These are phyloP conservation scores for Pimephales promelas DNA, from an alignment of 2,113 vertebrate genomes.

Conservation along the genomic window DNA sequence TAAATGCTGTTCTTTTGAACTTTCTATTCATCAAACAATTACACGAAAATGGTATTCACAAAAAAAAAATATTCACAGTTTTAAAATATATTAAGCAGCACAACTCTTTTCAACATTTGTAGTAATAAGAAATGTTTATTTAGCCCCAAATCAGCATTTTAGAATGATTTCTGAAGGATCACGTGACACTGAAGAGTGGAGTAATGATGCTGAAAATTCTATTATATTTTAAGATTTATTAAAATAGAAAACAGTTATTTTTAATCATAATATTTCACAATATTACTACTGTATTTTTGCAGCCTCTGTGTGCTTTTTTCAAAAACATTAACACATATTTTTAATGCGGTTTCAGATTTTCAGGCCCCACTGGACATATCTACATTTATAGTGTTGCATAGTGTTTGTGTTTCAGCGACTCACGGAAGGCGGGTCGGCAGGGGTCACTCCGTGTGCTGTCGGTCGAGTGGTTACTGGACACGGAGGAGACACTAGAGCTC, in stretches of 20 bases:
- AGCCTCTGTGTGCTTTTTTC: too few relatives aligned
- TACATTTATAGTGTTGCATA: background rate
- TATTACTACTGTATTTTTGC: too few relatives aligned
- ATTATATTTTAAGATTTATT: too few relatives aligned
- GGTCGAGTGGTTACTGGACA: conserved; percentile 85
- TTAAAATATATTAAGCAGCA: background rate
- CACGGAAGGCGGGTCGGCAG: conserved; percentile 82
- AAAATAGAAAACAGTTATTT: too few relatives aligned
- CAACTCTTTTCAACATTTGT: background rate
- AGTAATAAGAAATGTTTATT: background rate
- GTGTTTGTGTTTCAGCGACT: conserved; percentile 68
- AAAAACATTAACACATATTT: background rate
- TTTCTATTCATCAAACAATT: background rate
- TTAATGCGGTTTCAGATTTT: background rate
- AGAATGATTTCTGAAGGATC: too few relatives aligned
- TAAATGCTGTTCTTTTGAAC: background rate
- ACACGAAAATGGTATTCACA: background rate
- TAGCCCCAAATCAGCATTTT: background rate
- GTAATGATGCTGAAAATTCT: too few relatives aligned
- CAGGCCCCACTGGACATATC: background rate
- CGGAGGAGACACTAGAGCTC: conserved; percentile 91
- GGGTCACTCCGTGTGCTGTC: conserved; percentile 85
- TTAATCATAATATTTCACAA: too few relatives aligned
- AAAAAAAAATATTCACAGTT: background rate
- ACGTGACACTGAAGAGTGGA: too few relatives aligned